Evolutionary conservation across 2,113 vertebrate genomes (phyloP).

Genomic region (Phaethornis superciliosus): DNA sequence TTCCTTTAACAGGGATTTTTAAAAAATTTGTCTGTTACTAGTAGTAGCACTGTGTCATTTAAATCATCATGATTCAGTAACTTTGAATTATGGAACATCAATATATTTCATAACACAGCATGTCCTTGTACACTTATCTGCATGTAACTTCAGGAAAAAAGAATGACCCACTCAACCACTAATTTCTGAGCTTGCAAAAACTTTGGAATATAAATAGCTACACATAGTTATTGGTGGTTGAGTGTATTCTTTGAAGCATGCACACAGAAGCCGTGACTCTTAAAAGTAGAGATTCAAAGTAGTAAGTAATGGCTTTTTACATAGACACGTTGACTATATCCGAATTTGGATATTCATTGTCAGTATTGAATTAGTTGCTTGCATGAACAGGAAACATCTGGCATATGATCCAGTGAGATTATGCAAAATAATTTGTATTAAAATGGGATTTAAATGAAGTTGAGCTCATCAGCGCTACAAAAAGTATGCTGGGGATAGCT

Average conservation of each 20-base stretch:
- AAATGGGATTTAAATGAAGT: background rate
- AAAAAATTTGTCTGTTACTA: background rate
- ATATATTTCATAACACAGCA: background rate
- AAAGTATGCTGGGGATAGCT: background rate
- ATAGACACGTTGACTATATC: background rate
- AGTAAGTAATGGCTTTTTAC: background rate
- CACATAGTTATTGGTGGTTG: background rate
- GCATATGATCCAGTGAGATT: background rate
- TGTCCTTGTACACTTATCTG: background rate
- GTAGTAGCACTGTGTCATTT: background rate
- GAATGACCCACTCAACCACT: background rate
- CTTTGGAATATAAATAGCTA: background rate
- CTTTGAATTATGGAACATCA: background rate
- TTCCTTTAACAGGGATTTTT: background rate
- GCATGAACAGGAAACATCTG: background rate
- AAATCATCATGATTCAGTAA: background rate
- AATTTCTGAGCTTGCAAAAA: background rate
- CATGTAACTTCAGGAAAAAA: background rate
- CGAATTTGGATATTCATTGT: background rate
- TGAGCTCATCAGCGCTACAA: background rate
- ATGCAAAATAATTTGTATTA: background rate
- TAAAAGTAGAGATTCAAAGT: background rate
- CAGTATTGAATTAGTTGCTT: background rate
- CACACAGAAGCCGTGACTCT: background rate
- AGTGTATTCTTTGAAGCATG: background rate